phyloP scores from a whole-genome alignment of 2,888 invertebrate genomes.

The Tubulanus polymorphus region DNA sequence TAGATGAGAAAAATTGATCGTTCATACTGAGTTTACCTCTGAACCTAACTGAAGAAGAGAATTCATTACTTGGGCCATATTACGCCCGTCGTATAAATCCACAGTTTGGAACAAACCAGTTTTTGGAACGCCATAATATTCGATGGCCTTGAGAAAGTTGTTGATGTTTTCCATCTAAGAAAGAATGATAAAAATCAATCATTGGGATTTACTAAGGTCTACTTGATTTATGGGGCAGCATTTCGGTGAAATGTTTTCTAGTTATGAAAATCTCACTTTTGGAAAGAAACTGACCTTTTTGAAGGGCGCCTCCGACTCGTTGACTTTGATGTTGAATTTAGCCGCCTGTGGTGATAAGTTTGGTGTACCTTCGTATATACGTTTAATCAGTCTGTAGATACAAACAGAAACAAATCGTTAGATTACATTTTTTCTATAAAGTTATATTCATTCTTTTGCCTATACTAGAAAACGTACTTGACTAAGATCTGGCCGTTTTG shows the following conservation, averaged over 20 bases:
- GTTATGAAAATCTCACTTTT: too few relatives aligned
- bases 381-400: conserved; percentile 34
- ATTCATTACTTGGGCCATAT: conserved; percentile 52
- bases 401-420: conserved; percentile 3
- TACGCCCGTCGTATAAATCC: conserved; percentile 50
- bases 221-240: too few relatives aligned
- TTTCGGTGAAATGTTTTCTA: too few relatives aligned
- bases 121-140: conserved; percentile 46
- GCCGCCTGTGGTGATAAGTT: conserved; percentile 33
- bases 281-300: conserved; percentile 50
- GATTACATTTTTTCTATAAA: too few relatives aligned
- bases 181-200: too few relatives aligned
- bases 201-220: too few relatives aligned
- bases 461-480: conserved; percentile 57
- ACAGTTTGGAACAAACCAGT: conserved; percentile 50
- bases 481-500: conserved; percentile 43
- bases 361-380: conserved; percentile 38
- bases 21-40: conserved; percentile 46
- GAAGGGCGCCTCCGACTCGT: conserved; percentile 39
- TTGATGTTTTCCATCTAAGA: conserved; percentile 54
- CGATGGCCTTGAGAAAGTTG: conserved; percentile 43
- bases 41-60: conserved; percentile 49
- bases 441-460: too few relatives aligned
- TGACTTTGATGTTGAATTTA: conserved; percentile 29
- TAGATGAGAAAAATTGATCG: too few relatives aligned